Percentiles rank a stretch among this genome's conserved stretches.
These are phyloP conservation scores for Macropus fuliginosus DNA, from an alignment of 2,797 vertebrate species.

Conservation along the genomic window DNA sequence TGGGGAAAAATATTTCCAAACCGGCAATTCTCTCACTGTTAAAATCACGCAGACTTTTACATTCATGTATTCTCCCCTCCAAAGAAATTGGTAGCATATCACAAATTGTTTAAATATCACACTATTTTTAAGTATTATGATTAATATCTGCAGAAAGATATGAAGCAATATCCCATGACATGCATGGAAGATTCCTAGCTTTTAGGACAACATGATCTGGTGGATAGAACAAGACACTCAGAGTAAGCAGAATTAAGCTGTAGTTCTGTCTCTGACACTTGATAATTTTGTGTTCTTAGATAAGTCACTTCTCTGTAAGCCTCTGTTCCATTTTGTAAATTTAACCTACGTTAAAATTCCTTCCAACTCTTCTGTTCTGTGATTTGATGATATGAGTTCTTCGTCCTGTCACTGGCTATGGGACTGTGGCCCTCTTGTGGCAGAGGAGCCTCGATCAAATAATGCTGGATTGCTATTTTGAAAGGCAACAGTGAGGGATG, in stretches of 20 bases:
- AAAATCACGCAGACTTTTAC: background rate
- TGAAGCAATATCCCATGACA: background rate
- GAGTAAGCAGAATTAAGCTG: background rate
- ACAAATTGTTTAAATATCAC: background rate
- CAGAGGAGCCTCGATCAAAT: background rate
- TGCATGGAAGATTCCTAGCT: background rate
- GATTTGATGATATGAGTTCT: background rate
- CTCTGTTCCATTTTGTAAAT: background rate
- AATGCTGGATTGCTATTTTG: background rate
- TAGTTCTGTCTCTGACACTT: background rate
- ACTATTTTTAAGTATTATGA: background rate
- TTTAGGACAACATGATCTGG: background rate
- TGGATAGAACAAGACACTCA: background rate
- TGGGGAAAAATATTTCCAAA: background rate
- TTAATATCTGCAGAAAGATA: background rate
- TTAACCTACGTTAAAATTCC: background rate
- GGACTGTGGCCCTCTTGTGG: background rate
- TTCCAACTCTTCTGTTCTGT: background rate
- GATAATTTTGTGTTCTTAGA: background rate
- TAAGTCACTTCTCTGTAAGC: background rate
- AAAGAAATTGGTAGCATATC: background rate
- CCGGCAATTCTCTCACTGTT: background rate
- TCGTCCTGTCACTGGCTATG: background rate
- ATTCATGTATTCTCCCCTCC: background rate
- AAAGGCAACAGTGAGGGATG: background rate